Evolutionary conservation across 2,888 invertebrate genomes (phyloP).

Genomic region (Alsophila aescularia): DNA sequence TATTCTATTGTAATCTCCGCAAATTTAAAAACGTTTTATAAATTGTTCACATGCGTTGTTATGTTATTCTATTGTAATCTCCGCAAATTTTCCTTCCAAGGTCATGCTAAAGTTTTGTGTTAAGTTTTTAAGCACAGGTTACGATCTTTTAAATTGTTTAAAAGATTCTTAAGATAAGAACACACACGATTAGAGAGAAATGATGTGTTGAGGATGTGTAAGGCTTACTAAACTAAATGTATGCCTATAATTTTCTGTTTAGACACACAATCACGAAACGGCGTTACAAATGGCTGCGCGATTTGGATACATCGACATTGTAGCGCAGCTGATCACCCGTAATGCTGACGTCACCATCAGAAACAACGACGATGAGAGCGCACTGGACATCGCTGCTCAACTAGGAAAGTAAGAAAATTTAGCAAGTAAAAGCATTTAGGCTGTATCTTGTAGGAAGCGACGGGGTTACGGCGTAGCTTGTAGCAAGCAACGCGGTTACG

Average conservation of each 20-base stretch:
- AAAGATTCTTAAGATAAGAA: too few species aligned
- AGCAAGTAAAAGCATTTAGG: background rate
- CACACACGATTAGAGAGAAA: too few species aligned
- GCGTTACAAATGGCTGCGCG: constrained; percentile 97
- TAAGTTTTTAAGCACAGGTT: too few species aligned
- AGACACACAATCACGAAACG: constrained; percentile 95
- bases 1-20: too few species aligned
- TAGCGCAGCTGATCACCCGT: constrained; percentile 91
- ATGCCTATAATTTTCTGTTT: constrained; percentile 6
- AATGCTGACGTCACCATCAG: constrained; percentile 95
- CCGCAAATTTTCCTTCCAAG: too few species aligned
- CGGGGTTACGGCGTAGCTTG: background rate
- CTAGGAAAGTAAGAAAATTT: constrained; percentile 88
- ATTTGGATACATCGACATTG: constrained; percentile 94
- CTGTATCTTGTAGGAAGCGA: background rate
- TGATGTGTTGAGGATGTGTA: too few species aligned
- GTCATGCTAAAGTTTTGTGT: too few species aligned
- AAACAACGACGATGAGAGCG: constrained; percentile 94
- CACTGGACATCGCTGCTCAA: constrained; percentile 97
- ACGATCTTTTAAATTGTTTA: too few species aligned
- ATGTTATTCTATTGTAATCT: too few species aligned
- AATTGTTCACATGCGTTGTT: too few species aligned
- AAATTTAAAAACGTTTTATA: too few species aligned
- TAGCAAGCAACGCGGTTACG: background rate
- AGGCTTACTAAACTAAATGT: too few species aligned